A percentile compares a stretch with the other conserved stretches of the same genome.
Conservation (phyloP, 2,113 vertebrate genomes). For the Nematolebias whitei region DNA sequence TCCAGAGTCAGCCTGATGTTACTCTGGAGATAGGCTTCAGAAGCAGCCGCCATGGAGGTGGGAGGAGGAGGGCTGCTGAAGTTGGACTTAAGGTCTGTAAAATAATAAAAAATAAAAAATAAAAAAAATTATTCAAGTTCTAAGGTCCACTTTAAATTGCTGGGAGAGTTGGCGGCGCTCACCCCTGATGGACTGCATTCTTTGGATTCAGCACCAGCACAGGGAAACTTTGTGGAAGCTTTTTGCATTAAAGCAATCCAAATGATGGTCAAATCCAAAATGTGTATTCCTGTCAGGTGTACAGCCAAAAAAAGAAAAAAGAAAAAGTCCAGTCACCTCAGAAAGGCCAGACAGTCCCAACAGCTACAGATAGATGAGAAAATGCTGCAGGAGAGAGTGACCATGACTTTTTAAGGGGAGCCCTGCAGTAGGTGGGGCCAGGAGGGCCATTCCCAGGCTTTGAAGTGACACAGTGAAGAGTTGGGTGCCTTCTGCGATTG, state of each 20-base stretch:
- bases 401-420: constrained; percentile 83
- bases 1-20: constrained; percentile 85
- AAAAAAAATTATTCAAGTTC: neutral
- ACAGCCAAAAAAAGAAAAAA: neutral
- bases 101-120: neutral
- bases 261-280: constrained; percentile 47
- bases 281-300: constrained; percentile 4
- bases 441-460: constrained; percentile 80
- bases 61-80: constrained; percentile 77
- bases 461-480: constrained; percentile 90
- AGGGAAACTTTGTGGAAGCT: neutral
- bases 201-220: constrained; percentile 18
- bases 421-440: constrained; percentile 82
- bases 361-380: constrained; percentile 49
- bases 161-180: constrained; percentile 26
- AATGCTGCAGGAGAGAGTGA: constrained; percentile 51
- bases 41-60: constrained; percentile 62
- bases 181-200: constrained; percentile 82
- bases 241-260: constrained; percentile 40
- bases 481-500: constrained; percentile 81
- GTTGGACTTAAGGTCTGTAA: constrained; percentile 79
- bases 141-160: neutral
- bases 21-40: constrained; percentile 80
- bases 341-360: constrained; percentile 7
- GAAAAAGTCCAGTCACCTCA: constrained; percentile 52